A percentile compares a stretch with the other conserved stretches of the same genome.
phyloP scores from a whole-genome alignment of 2,888 invertebrate genomes.

The Mechanitis messenoides region DNA sequence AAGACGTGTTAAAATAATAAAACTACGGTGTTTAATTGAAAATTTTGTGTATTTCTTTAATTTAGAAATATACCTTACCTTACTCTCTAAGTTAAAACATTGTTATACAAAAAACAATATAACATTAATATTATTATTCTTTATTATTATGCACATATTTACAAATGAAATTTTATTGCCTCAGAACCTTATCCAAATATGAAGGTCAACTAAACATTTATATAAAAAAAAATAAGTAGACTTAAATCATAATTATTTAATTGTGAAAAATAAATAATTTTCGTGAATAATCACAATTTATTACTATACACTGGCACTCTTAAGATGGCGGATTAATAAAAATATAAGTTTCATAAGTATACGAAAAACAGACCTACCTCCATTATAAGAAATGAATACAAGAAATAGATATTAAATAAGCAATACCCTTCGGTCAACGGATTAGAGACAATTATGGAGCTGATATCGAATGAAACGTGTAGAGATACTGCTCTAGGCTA shows the following conservation, averaged over 20 bases:
- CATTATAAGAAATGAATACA: neutral
- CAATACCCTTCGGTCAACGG: no score
- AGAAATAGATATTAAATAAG: neutral
- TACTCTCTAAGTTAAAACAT: conserved; percentile 44
- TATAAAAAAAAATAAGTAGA: conserved; percentile 34
- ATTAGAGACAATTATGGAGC: conserved; percentile 12
- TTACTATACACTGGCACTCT: conserved; percentile 49
- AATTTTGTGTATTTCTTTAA: conserved; percentile 51
- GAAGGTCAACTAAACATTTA: conserved; percentile 28
- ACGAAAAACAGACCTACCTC: conserved; percentile 18
- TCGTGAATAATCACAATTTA: conserved; percentile 35
- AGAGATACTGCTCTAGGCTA: conserved; percentile 28
- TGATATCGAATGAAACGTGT: conserved; percentile 9
- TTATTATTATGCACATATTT: conserved; percentile 72
- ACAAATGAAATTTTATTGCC: conserved; percentile 59
- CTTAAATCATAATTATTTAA: conserved; percentile 31
- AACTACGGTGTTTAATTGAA: conserved; percentile 37
- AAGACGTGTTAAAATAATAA: conserved; percentile 14
- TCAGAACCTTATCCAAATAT: conserved; percentile 30
- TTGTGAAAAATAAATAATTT: conserved; percentile 48
- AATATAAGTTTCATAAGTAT: conserved; percentile 16
- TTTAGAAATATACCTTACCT: conserved; percentile 44
- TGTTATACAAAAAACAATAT: conserved; percentile 35
- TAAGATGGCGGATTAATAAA: conserved; percentile 37
- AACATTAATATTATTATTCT: conserved; percentile 51